Evolutionary conservation across 1,140 invertebrate genomes (phyloP), one percentile per base, ranked within the genome.

Genomic region (Zaprionus vittiger): DNA sequence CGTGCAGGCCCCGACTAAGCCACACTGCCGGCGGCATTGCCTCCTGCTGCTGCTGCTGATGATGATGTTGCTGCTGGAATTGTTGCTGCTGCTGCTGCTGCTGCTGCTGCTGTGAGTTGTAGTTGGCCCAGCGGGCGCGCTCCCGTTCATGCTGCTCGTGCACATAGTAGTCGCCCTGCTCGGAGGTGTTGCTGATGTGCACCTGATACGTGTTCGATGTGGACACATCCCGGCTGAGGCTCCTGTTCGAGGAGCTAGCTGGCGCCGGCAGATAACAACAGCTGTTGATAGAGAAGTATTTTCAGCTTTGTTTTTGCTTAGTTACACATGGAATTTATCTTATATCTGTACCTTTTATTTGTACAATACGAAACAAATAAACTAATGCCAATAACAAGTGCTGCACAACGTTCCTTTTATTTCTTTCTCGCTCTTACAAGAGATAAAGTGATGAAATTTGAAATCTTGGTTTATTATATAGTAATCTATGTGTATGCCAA

Each of bases 61-160:
- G 49, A 37, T 59, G 64, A 20, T 60, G 74, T 57, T 54, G 70
- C 41, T 47, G 41, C 38, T 41, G 38, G 38, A 7, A 41, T 31
- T 55, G 57, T 17, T 68, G 61, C 47, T 83, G 72, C 47, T 80
- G 26, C 20, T 22, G 54, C 26, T 80, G 26, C 20, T 22, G 54
- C 26, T 57, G 12, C 14, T 72, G 69, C 38, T 68, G 75, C 59
- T 64, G 72, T n/a, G 61, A 63, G 17, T 81, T 83, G 47, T 77
- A 90, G 77, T 95, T 95, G 14, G 94, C 94, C 95, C 95, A 96
- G 80, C 94, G 94, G 9, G 94, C 94, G 52, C 95, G 93, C 70
- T 95, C 95, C 17, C 83, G 52, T 22, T 87, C 79, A n/a, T 95
- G 94, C 79, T 95, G 94, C 12, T 93, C 93, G 41, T 81, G 82